Evolutionary conservation across 35 echinoderm and acorn worm species (phyloP).

Genomic region (Chiridota heheva): DNA sequence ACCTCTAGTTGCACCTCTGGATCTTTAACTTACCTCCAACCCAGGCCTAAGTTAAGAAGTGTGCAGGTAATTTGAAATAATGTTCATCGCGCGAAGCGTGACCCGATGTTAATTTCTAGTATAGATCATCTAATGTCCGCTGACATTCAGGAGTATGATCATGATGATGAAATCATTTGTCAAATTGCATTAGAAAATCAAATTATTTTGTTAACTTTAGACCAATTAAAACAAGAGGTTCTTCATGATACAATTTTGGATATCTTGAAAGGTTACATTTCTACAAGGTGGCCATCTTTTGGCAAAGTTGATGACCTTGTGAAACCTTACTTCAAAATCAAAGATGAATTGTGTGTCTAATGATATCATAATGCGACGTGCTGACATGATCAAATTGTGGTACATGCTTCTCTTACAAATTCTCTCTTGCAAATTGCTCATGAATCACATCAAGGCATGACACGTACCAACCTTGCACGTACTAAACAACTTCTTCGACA

Average conservation of each 20-base stretch:
- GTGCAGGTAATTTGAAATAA: background rate
- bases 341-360: background rate
- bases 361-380: background rate
- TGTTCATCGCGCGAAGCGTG: background rate
- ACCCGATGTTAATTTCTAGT: too few species aligned
- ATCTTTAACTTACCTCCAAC: too few species aligned
- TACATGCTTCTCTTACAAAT: background rate
- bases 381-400: background rate
- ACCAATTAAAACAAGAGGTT: slow-evolving; percentile 11
- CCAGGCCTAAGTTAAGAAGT: too few species aligned
- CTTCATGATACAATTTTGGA: background rate
- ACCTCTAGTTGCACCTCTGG: too few species aligned
- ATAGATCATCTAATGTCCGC: too few species aligned
- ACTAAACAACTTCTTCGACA: slow-evolving; percentile 18
- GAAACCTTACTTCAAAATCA: background rate
- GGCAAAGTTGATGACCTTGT: background rate
- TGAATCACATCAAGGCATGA: slow-evolving; percentile 19
- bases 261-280: background rate
- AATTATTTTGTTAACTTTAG: background rate
- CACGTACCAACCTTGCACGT: slow-evolving; percentile 14
- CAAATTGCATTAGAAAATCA: background rate
- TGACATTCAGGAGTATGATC: background rate
- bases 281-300: background rate
- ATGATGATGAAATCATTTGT: slow-evolving; percentile 9
- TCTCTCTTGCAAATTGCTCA: background rate